Conservation (phyloP, 2,888 invertebrate genomes). For the Dinocampus coccinellae region DNA sequence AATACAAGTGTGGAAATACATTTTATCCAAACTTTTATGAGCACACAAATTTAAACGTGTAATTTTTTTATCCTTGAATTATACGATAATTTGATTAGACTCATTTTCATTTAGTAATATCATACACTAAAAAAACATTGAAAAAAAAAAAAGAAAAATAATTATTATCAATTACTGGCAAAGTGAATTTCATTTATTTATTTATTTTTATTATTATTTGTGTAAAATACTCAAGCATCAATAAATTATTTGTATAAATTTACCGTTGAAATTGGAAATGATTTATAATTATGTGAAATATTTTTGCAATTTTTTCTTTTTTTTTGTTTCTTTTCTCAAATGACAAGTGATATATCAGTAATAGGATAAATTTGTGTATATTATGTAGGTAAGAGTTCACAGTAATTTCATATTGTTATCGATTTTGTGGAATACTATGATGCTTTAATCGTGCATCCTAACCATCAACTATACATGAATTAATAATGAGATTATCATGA, state of each 20-base stretch:
- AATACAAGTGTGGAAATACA: not conserved
- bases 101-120: conserved; percentile 16
- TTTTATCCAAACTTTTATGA: not conserved
- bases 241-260: no score
- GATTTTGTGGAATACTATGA: conserved; percentile 40
- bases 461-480: conserved; percentile 41
- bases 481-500: conserved; percentile 46
- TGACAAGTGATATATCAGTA: not conserved
- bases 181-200: no score
- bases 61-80: not conserved
- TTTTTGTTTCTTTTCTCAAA: no score
- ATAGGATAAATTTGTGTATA: no score
- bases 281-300: no score
- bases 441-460: conserved; percentile 41
- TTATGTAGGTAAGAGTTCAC: not conserved
- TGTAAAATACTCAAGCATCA: no score
- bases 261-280: no score
- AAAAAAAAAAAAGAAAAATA: no score
- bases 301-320: no score
- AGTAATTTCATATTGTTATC: conserved; percentile 36
- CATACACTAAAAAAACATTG: not conserved
- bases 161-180: no score
- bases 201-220: no score
- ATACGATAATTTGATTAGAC: conserved; percentile 46
- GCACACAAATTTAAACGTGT: not conserved